Evolutionary conservation across 2,888 invertebrate species (phyloP).

Genomic region (Dyspetes luteomarginatus): DNA sequence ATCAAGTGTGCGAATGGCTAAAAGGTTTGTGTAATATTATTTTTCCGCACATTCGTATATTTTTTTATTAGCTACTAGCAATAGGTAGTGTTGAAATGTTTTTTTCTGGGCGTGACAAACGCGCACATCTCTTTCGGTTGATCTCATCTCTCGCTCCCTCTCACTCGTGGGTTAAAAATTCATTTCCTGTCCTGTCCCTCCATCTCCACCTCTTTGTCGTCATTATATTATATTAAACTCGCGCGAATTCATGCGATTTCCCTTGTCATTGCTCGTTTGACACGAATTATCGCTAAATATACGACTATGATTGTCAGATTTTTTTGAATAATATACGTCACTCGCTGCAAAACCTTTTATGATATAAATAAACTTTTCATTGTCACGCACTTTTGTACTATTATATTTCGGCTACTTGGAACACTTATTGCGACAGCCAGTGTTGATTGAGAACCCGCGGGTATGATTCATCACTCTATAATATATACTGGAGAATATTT

Average conservation of each 20-base stretch:
- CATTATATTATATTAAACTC: constrained; percentile 36
- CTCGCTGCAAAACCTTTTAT: background rate
- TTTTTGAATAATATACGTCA: background rate
- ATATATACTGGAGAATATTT: constrained; percentile 11
- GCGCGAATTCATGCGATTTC: background rate
- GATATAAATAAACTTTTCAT: constrained; percentile 10
- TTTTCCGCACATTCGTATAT: constrained; percentile 8
- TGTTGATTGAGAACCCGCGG: constrained; percentile 20
- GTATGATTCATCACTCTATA: constrained; percentile 44
- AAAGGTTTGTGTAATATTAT: constrained; percentile 87
- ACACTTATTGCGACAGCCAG: constrained; percentile 28
- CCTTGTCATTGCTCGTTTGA: background rate
- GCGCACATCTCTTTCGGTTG: constrained; percentile 30
- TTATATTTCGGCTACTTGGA: constrained; percentile 2
- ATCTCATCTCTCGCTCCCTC: constrained; percentile 1
- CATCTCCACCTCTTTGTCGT: constrained; percentile 21
- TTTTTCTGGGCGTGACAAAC: constrained; percentile 67
- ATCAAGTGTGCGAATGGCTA: constrained; percentile 95
- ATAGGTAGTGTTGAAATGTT: constrained; percentile 32
- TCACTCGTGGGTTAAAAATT: constrained; percentile 52
- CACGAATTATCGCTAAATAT: background rate
- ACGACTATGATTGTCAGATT: background rate
- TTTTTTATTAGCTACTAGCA: constrained; percentile 1
- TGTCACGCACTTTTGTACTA: background rate
- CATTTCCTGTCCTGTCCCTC: constrained; percentile 55